These are phyloP conservation scores for Neosilurus mollespiculum DNA, from an alignment of 2,797 vertebrate genomes.

Conservation along the genomic window DNA sequence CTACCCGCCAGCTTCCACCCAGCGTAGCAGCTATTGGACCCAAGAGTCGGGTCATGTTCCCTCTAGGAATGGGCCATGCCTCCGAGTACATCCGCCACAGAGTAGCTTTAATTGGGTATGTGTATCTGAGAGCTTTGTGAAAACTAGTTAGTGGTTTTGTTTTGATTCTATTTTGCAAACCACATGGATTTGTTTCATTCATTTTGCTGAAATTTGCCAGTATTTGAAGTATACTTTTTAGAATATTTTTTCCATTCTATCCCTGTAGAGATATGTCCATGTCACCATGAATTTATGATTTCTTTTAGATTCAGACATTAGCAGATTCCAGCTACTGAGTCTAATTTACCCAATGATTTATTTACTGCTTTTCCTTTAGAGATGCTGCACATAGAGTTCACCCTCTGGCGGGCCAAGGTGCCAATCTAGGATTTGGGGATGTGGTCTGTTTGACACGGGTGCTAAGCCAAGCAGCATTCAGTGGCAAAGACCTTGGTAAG, in stretches of 20 bases:
- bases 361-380: constrained; percentile 69
- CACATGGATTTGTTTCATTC: background rate
- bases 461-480: constrained; percentile 90
- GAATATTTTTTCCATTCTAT: background rate
- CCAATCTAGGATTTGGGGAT: constrained; percentile 96
- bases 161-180: background rate
- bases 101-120: constrained; percentile 91
- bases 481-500: constrained; percentile 92
- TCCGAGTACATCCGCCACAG: constrained; percentile 89
- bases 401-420: constrained; percentile 95
- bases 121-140: constrained; percentile 17
- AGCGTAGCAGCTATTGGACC: constrained; percentile 85
- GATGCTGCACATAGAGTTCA: constrained; percentile 97
- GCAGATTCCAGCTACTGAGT: background rate
- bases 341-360: constrained; percentile 16
- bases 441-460: constrained; percentile 83
- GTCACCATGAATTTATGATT: background rate
- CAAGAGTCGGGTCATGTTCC: constrained; percentile 86
- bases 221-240: background rate
- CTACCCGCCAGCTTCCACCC: constrained; percentile 90
- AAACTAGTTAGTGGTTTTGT: constrained; percentile 26
- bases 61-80: constrained; percentile 90
- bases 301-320: constrained; percentile 2
- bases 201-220: background rate
- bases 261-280: background rate